A percentile compares a stretch with the other conserved stretches of the same genome.
These are phyloP conservation scores for Drosophila glabriapex DNA, from an alignment of 2,888 invertebrate genomes.

Conservation along the genomic window DNA sequence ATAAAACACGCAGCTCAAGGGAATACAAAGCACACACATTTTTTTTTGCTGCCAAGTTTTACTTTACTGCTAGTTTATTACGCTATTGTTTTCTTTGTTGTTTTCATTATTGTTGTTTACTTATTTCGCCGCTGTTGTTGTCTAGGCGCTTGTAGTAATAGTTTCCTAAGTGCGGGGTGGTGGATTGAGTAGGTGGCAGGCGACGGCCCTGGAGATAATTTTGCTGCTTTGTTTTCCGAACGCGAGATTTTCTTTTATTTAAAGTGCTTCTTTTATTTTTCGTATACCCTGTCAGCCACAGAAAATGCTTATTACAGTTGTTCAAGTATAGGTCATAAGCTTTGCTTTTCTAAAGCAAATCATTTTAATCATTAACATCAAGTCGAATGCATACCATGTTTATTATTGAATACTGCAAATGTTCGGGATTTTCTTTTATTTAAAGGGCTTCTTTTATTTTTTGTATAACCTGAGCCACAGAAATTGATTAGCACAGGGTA, in stretches of 20 bases:
- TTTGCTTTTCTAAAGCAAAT: neutral
- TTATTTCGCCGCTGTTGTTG: conserved; percentile 60
- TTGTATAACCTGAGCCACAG: conserved; percentile 7
- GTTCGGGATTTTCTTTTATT: conserved; percentile 32
- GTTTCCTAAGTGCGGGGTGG: conserved; percentile 31
- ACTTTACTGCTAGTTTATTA: conserved; percentile 74
- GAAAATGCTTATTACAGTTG: neutral
- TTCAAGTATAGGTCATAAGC: neutral
- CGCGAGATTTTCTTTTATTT: conserved; percentile 56
- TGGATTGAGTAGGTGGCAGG: conserved; percentile 6
- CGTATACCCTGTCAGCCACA: conserved; percentile 12
- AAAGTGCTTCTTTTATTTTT: conserved; percentile 10
- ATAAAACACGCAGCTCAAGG: conserved; percentile 11
- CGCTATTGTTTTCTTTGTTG: conserved; percentile 65
- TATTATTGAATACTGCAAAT: neutral
- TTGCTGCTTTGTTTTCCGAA: conserved; percentile 62
- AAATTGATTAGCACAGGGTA: too few species aligned
- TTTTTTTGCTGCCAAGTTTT: conserved; percentile 59
- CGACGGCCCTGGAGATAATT: conserved; percentile 57
- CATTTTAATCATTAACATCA: neutral
- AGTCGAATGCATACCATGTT: neutral
- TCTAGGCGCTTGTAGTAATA: conserved; percentile 74
- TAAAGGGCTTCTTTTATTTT: conserved; percentile 9
- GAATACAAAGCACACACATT: conserved; percentile 55
- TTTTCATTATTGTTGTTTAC: conserved; percentile 65